Evolutionary conservation across 2,113 vertebrate genomes (phyloP).

Genomic region (Archilochus colubris): DNA sequence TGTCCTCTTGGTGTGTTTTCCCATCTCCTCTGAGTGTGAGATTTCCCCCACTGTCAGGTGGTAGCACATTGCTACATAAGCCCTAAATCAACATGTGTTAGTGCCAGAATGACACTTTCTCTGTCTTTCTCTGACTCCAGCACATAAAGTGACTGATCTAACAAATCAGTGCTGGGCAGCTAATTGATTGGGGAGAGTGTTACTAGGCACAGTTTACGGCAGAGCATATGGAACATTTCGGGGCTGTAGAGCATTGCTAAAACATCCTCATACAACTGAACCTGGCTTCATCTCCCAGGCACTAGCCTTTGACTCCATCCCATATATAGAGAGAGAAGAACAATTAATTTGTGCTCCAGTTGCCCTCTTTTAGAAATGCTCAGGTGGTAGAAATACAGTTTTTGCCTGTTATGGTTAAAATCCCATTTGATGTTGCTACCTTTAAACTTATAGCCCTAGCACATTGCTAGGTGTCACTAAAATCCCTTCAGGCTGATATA

Average conservation of each 20-base stretch:
- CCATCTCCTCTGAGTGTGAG: neutral
- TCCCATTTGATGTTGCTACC: neutral
- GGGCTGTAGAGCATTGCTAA: neutral
- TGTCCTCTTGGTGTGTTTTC: neutral
- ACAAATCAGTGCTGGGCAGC: neutral
- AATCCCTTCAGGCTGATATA: neutral
- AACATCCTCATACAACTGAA: neutral
- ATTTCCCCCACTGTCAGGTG: neutral
- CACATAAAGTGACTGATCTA: neutral
- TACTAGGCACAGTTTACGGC: neutral
- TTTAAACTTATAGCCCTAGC: neutral
- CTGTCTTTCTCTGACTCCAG: neutral
- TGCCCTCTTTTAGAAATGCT: neutral
- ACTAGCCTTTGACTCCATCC: neutral
- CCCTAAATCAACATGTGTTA: neutral
- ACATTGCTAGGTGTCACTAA: neutral
- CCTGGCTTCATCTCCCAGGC: neutral
- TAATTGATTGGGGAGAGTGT: neutral
- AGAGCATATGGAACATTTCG: neutral
- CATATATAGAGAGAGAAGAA: neutral
- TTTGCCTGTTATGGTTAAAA: neutral
- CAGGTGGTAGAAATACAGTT: neutral
- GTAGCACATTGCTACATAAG: neutral
- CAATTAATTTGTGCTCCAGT: neutral
- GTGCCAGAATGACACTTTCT: neutral